These are phyloP conservation scores for Aphaenogaster rudis DNA, from an alignment of 1,140 invertebrate species.

Conservation along the genomic window DNA sequence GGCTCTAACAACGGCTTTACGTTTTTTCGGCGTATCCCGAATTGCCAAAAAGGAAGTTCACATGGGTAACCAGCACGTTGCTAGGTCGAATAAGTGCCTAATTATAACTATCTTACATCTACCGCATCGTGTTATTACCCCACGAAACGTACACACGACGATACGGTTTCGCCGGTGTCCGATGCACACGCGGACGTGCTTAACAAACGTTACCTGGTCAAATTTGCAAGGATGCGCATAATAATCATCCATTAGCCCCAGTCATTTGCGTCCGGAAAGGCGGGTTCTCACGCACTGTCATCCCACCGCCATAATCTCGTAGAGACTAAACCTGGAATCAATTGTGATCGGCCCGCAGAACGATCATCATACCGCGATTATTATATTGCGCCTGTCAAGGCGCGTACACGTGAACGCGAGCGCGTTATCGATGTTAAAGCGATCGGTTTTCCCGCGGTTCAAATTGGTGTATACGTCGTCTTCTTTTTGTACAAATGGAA, in stretches of 20 bases:
- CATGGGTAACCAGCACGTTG: constrained; percentile 85
- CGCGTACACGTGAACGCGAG: too few relatives aligned
- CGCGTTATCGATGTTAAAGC: constrained; percentile 12
- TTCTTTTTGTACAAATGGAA: constrained; percentile 5
- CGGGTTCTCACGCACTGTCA: constrained; percentile 81
- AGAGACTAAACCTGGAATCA: constrained; percentile 42
- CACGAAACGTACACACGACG: constrained; percentile 80
- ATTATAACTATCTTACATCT: constrained; percentile 87
- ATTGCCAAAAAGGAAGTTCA: constrained; percentile 84
- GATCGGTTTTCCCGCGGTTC: constrained; percentile 17
- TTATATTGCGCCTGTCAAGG: background rate
- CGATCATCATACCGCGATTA: constrained; percentile 5
- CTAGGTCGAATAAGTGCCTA: constrained; percentile 85
- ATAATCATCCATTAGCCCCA: constrained; percentile 84
- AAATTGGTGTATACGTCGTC: constrained; percentile 11
- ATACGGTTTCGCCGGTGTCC: constrained; percentile 78
- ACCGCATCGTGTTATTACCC: constrained; percentile 83
- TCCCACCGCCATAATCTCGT: constrained; percentile 62
- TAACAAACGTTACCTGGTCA: constrained; percentile 80
- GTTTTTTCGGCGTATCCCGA: constrained; percentile 73
- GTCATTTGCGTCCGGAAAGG: constrained; percentile 82
- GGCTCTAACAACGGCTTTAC: constrained; percentile 22
- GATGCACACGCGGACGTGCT: constrained; percentile 79
- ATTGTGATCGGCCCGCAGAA: constrained; percentile 57
- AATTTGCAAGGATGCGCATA: constrained; percentile 85